phyloP scores from a whole-genome alignment of 2,888 invertebrate species.

The Hemithea aestivaria region DNA sequence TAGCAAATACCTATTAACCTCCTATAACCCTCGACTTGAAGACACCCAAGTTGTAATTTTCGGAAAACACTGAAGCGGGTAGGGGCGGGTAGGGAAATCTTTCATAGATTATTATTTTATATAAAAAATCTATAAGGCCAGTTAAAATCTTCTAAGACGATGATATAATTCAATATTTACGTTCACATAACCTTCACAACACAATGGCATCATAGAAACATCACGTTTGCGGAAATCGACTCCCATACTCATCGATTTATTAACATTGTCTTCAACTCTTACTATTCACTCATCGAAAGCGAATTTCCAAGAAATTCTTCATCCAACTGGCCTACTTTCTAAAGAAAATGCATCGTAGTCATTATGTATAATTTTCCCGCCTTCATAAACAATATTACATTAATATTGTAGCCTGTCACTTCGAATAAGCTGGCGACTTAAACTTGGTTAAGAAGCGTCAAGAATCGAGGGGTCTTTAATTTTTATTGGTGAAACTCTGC shows the following conservation, averaged over 20 bases:
- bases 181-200: too few species aligned
- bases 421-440: conserved; percentile 18
- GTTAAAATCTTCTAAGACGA: too few species aligned
- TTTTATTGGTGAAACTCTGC: conserved; percentile 7
- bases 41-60: too few species aligned
- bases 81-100: too few species aligned
- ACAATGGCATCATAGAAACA: conserved; percentile 8
- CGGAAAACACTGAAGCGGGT: too few species aligned
- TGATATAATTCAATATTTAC: too few species aligned
- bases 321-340: conserved; percentile 53
- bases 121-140: too few species aligned
- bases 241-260: conserved; percentile 39
- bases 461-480: conserved; percentile 7
- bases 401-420: conserved; percentile 21
- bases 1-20: too few species aligned
- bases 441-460: conserved; percentile 14
- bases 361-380: conserved; percentile 36
- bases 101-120: too few species aligned
- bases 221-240: conserved; percentile 25
- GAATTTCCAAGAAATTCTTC: conserved; percentile 49
- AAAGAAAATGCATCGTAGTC: conserved; percentile 50
- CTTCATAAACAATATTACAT: conserved; percentile 27
- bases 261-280: conserved; percentile 38
- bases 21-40: too few species aligned
- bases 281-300: conserved; percentile 38